phyloP scores from a whole-genome alignment of 1,140 invertebrate genomes.

The Pentalonia nigronervosa region DNA sequence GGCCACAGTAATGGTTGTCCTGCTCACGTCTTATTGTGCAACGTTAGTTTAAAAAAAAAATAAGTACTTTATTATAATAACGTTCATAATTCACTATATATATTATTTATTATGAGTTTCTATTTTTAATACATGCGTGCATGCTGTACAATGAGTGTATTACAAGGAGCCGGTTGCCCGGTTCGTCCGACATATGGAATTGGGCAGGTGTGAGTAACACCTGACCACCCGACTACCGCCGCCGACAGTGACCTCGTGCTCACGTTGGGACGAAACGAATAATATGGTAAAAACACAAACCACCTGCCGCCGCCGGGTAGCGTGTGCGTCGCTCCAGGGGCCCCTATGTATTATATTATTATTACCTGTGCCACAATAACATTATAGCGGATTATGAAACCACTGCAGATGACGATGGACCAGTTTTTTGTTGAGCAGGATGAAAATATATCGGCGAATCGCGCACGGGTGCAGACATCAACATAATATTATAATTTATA shows the following conservation, averaged over 20 bases:
- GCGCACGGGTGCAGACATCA: not conserved
- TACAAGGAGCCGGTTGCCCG: slow-evolving; percentile 36
- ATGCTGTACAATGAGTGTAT: not conserved
- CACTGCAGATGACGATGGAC: not conserved
- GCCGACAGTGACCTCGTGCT: slow-evolving; percentile 50
- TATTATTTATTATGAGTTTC: not conserved
- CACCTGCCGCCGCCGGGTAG: slow-evolving; percentile 41
- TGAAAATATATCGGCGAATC: not conserved
- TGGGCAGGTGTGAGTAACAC: slow-evolving; percentile 54
- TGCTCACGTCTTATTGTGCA: not conserved
- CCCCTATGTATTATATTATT: not conserved
- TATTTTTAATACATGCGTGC: not conserved
- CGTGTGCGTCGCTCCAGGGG: slow-evolving; percentile 18
- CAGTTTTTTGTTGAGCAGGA: not conserved
- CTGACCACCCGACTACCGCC: slow-evolving; percentile 25
- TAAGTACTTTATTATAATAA: slow-evolving; percentile 12
- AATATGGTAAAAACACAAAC: slow-evolving; percentile 46
- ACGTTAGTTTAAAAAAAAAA: not conserved
- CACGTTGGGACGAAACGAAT: slow-evolving; percentile 2
- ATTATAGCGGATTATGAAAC: not conserved
- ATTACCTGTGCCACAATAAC: not conserved
- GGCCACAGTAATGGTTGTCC: not conserved
- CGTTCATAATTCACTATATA: not conserved
- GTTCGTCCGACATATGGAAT: slow-evolving; percentile 33
- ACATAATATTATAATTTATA: not conserved